Evolutionary conservation across 2,888 invertebrate species (phyloP).

Genomic region (Lasiommata megera): DNA sequence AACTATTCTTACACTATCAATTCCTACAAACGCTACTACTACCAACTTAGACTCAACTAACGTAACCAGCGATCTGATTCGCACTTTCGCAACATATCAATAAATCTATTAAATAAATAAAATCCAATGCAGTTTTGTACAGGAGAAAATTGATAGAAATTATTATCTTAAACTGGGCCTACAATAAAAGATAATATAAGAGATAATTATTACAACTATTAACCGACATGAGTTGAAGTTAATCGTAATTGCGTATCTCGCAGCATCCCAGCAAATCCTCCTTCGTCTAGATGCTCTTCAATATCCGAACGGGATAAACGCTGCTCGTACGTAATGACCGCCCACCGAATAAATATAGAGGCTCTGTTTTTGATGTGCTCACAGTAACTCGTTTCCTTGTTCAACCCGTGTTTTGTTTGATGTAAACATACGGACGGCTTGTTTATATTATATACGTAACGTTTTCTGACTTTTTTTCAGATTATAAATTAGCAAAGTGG

Average conservation of each 20-base stretch:
- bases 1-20: too few relatives aligned
- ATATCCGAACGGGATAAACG: conserved; percentile 24
- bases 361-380: conserved; percentile 27
- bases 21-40: too few relatives aligned
- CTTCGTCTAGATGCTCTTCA: conserved; percentile 20
- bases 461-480: too few relatives aligned
- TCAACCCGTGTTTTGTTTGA: conserved; percentile 19
- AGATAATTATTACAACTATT: conserved; percentile 4
- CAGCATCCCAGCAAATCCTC: conserved; percentile 24
- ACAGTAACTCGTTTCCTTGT: conserved; percentile 24
- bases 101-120: too few relatives aligned
- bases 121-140: background rate
- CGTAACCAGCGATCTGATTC: too few relatives aligned
- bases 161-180: background rate
- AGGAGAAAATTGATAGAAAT: background rate
- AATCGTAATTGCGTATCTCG: conserved; percentile 28
- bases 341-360: conserved; percentile 26
- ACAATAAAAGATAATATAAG: conserved; percentile 8
- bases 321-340: conserved; percentile 18
- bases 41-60: too few relatives aligned
- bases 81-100: too few relatives aligned
- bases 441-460: background rate
- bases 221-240: conserved; percentile 7
- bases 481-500: too few relatives aligned
- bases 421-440: conserved; percentile 4